Percentiles rank a stretch among this genome's conserved stretches.
These are phyloP conservation scores for Phalanger gymnotis DNA, from an alignment of 2,797 vertebrate species.

Conservation along the genomic window DNA sequence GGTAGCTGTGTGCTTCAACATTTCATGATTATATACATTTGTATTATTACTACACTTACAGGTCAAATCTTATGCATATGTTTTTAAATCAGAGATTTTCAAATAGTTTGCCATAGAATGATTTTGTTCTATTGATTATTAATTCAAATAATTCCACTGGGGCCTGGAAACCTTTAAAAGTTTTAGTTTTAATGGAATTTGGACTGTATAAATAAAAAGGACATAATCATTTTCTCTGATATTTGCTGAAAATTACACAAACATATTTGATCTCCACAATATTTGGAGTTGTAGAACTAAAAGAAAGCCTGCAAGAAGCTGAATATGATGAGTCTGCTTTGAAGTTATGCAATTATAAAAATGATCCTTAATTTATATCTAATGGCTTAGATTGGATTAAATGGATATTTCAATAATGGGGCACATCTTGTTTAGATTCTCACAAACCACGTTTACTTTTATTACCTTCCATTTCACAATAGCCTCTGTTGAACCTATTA, in stretches of 20 bases:
- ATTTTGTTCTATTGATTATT: constrained; percentile 42
- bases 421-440: constrained; percentile 71
- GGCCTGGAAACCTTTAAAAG: constrained; percentile 8
- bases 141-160: not conserved
- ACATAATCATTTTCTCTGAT: not conserved
- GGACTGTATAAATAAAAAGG: constrained; percentile 5
- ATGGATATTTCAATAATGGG: constrained; percentile 71
- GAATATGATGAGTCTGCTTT: constrained; percentile 69
- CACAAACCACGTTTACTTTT: constrained; percentile 41
- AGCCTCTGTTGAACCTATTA: constrained; percentile 59
- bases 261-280: not conserved
- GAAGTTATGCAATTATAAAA: constrained; percentile 74
- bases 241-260: constrained; percentile 25
- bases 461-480: constrained; percentile 60
- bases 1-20: not conserved
- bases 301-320: constrained; percentile 62
- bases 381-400: constrained; percentile 74
- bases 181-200: not conserved
- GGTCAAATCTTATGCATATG: not conserved
- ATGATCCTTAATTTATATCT: constrained; percentile 75
- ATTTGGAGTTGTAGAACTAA: constrained; percentile 35
- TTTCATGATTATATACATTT: not conserved
- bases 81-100: not conserved
- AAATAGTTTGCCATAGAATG: not conserved
- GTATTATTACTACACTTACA: not conserved